These are phyloP conservation scores for Barypeithes pellucidus DNA, from an alignment of 2,888 invertebrate genomes.

Conservation along the genomic window DNA sequence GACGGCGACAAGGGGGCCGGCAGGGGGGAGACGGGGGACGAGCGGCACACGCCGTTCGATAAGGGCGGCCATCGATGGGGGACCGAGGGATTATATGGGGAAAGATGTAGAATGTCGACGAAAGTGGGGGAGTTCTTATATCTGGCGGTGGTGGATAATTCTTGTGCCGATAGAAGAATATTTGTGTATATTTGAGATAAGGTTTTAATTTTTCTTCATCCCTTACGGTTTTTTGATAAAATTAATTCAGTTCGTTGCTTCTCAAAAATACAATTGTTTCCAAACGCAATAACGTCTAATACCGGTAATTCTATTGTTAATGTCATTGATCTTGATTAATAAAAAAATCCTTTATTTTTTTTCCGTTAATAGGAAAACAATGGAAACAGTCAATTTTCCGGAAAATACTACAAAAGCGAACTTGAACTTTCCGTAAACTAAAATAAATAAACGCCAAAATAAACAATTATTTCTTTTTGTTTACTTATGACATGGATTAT, in stretches of 20 bases:
- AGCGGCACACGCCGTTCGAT: constrained; percentile 58
- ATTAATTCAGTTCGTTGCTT: no score
- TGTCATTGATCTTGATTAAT: no score
- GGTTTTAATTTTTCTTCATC: no score
- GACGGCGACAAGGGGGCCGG: constrained; percentile 67
- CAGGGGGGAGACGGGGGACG: constrained; percentile 68
- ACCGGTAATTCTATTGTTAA: no score
- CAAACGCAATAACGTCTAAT: no score
- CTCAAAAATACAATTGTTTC: no score
- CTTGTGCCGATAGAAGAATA: no score
- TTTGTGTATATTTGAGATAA: no score
- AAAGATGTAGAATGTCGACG: constrained; percentile 40
- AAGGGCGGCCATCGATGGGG: constrained; percentile 57
- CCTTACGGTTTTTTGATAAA: no score
- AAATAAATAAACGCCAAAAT: constrained; percentile 20
- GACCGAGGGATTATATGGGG: constrained; percentile 39
- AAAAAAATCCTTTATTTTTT: not conserved
- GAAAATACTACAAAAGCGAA: not conserved
- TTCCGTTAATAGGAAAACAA: not conserved
- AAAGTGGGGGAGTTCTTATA: constrained; percentile 6
- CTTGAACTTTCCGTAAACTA: constrained; percentile 25
- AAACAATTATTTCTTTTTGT: constrained; percentile 11
- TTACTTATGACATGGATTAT: constrained; percentile 17
- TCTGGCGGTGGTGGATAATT: not conserved
- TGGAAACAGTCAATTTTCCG: not conserved